Evolutionary conservation across 2,797 vertebrate species (phyloP).

Genomic region (Pampus argenteus): DNA sequence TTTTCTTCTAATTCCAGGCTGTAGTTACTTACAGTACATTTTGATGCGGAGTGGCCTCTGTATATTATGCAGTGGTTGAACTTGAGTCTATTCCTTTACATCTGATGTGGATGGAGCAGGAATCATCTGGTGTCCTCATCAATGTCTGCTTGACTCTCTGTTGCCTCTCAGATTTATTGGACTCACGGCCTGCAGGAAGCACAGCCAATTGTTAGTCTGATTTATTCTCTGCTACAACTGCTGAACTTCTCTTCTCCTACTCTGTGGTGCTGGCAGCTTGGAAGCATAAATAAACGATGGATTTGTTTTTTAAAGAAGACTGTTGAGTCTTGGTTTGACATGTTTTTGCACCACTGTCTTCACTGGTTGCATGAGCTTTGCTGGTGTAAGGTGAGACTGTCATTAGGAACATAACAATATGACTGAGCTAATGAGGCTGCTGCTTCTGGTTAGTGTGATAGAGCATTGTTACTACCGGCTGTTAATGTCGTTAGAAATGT

Average conservation of each 20-base stretch:
- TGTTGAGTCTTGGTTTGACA: constrained; percentile 22
- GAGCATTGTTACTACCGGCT: not conserved
- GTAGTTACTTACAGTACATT: not conserved
- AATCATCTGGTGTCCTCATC: constrained; percentile 80
- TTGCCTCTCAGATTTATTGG: constrained; percentile 73
- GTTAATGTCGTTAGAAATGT: constrained; percentile 17
- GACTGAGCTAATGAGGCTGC: constrained; percentile 37
- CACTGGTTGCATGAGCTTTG: constrained; percentile 5
- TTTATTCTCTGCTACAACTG: constrained; percentile 67
- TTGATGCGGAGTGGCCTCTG: constrained; percentile 22
- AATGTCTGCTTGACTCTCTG: constrained; percentile 62
- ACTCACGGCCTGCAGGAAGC: constrained; percentile 68
- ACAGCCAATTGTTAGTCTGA: constrained; percentile 74
- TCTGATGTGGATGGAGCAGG: constrained; percentile 53
- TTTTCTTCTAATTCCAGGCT: constrained; percentile 10
- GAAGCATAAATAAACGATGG: constrained; percentile 41
- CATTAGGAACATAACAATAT: constrained; percentile 36
- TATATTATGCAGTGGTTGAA: constrained; percentile 23
- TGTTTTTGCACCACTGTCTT: constrained; percentile 26
- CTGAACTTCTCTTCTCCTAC: constrained; percentile 34
- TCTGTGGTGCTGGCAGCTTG: constrained; percentile 29
- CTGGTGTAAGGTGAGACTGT: constrained; percentile 25
- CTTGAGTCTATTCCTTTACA: constrained; percentile 38
- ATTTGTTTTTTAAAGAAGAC: constrained; percentile 38
- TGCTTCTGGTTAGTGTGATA: constrained; percentile 24